Evolutionary conservation across 2,113 vertebrate species (phyloP), one percentile per base, ranked within the genome.

Genomic region (Myotis brandtii): DNA sequence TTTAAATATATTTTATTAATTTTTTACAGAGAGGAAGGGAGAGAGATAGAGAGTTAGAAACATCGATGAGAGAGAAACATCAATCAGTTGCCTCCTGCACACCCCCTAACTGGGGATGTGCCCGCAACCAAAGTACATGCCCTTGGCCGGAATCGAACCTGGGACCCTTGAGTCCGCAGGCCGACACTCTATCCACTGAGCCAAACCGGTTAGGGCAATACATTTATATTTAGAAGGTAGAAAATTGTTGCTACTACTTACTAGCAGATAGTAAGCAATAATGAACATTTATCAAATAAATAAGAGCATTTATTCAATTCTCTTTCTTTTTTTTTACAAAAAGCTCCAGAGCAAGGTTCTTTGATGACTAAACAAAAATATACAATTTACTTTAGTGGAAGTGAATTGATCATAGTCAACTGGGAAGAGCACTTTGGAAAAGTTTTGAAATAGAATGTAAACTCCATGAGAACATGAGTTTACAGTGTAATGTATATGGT

Each of bases 281-380:
- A 79, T 27, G 32, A 94, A 54, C 3, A 32, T 54, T 69, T 80
- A 46, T 50, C 25, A 83, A 91, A 72, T 69, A 81, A 92, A 70
- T 48, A 18, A 59, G 3, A 91, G 3, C 40, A 92, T 73, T 82
- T 93, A 72, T 83, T 95, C 25, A 67, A 50, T 70, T 90, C 86
- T 2, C 12, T 82, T 11, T 50, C 12, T 14, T 20, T 54, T 66
- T 48, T 75, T 48, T 48, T 37, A 82, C 43, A 25, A 59, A 72
- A 70, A 40, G 2, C 14, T 10, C 21, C 2, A 66, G 6, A 1
- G 50, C 16, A 87, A 91, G 7, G 7, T 5, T 37, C 11, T 62
- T 34, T 93, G n/a, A 84, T 30, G 52, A 32, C 66, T 92, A 69
- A 62, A 30, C 20, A 84, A 12, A 20, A 90, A 40, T 34, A 43